A percentile compares a stretch with the other conserved stretches of the same genome.
These are phyloP conservation scores for Sciurus vulgaris DNA, from an alignment of 2,797 vertebrate species.

Conservation along the genomic window DNA sequence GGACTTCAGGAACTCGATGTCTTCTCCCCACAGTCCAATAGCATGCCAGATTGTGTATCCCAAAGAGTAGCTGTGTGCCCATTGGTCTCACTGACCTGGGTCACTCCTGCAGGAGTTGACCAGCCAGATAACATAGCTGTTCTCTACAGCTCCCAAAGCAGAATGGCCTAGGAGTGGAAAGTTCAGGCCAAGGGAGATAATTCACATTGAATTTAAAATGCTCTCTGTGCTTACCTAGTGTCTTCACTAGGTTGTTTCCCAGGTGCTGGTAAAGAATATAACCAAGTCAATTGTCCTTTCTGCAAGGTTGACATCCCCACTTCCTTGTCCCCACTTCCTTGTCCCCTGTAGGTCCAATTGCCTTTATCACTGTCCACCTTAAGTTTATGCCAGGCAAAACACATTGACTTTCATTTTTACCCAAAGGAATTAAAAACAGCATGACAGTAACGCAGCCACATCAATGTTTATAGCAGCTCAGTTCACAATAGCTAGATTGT, in stretches of 20 bases:
- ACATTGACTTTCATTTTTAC: too few species aligned
- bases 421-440: too few species aligned
- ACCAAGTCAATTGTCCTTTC: neutral
- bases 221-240: neutral
- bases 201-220: neutral
- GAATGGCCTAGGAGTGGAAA: neutral
- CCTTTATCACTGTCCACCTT: neutral
- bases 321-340: too few species aligned
- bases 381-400: neutral
- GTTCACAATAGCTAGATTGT: too few species aligned
- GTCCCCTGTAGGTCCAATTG: neutral
- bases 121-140: neutral
- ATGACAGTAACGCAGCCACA: too few species aligned
- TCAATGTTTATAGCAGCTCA: too few species aligned
- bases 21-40: neutral
- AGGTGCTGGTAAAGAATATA: neutral
- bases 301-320: neutral
- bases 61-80: neutral
- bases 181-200: neutral
- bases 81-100: neutral
- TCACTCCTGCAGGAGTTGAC: neutral
- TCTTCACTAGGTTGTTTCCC: neutral
- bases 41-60: rapidly evolving
- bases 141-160: neutral
- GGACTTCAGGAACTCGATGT: neutral